Evolutionary conservation across 2,888 invertebrate species (phyloP).

Genomic region (Glyphotaelius pellucidus): DNA sequence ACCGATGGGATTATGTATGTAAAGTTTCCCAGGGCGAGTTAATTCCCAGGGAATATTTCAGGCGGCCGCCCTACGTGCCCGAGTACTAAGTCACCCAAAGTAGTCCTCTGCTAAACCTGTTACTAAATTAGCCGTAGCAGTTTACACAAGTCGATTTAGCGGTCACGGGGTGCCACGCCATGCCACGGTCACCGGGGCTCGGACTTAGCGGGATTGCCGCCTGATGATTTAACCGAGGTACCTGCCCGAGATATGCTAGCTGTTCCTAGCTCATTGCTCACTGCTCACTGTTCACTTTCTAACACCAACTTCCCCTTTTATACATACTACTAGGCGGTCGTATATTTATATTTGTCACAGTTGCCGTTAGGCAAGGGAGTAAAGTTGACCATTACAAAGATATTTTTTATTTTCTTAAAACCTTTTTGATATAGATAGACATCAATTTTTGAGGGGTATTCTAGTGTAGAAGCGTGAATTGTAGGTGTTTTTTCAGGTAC

Average conservation of each 20-base stretch:
- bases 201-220: neutral
- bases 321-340: no score
- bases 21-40: conserved; percentile 21
- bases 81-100: conserved; percentile 30
- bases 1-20: conserved; percentile 15
- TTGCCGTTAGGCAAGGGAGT: no score
- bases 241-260: neutral
- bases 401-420: no score
- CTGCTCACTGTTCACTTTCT: neutral
- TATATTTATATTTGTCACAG: no score
- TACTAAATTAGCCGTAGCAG: conserved; percentile 40
- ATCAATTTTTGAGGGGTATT: no score
- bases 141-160: conserved; percentile 36
- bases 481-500: no score
- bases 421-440: no score
- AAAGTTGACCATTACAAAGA: no score
- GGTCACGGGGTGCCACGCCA: conserved; percentile 29
- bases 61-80: conserved; percentile 10
- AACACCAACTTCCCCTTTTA: no score
- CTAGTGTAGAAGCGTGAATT: no score
- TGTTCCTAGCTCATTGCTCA: neutral
- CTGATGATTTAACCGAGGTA: neutral
- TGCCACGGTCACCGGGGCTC: conserved; percentile 27
- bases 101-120: conserved; percentile 39
- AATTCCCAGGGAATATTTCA: conserved; percentile 17